These are phyloP conservation scores for Seira ritae DNA, from an alignment of 2,888 invertebrate genomes.

Conservation along the genomic window DNA sequence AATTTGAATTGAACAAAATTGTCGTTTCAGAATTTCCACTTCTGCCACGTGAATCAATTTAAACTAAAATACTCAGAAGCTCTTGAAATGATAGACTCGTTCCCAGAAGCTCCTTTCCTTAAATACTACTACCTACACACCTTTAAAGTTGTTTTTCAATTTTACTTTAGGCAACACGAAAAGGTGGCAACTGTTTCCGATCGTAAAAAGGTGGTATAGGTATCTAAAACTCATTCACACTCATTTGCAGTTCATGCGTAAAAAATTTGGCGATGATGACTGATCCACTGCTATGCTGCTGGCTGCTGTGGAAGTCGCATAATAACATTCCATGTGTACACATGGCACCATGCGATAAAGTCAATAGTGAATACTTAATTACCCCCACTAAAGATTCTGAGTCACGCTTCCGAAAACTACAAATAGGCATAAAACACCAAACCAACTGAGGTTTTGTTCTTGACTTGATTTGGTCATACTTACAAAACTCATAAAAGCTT, in stretches of 20 bases:
- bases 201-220: constrained; percentile 1
- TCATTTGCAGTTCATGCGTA: constrained; percentile 56
- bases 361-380: constrained; percentile 40
- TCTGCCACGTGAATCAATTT: too few species aligned
- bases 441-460: not conserved
- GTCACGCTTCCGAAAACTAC: constrained; percentile 53
- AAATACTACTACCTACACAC: constrained; percentile 26
- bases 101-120: constrained; percentile 24
- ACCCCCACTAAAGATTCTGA: constrained; percentile 50
- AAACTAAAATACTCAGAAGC: not conserved
- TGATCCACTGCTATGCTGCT: too few species aligned
- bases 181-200: not conserved
- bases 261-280: constrained; percentile 40
- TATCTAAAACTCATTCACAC: constrained; percentile 57
- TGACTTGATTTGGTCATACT: not conserved
- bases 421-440: too few species aligned
- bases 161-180: not conserved
- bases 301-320: constrained; percentile 14
- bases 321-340: constrained; percentile 23
- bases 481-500: constrained; percentile 6
- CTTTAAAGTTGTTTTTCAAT: constrained; percentile 1
- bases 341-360: constrained; percentile 22
- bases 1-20: constrained; percentile 38
- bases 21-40: too few species aligned
- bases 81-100: not conserved